These are phyloP conservation scores for Nestor notabilis DNA, from an alignment of 2,113 vertebrate species.

Conservation along the genomic window DNA sequence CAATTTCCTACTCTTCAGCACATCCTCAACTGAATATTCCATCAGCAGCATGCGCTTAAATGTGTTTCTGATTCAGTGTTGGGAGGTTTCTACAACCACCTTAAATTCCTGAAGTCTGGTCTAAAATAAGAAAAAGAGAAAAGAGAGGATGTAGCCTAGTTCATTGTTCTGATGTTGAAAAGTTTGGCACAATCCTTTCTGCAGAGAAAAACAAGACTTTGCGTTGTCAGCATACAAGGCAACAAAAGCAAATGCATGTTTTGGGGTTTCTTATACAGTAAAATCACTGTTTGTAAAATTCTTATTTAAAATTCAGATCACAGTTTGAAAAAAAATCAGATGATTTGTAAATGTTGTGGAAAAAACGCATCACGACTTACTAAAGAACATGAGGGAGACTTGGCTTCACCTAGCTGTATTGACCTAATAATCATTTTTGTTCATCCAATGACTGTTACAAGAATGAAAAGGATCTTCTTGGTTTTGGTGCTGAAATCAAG, in stretches of 20 bases:
- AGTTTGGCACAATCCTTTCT: background rate
- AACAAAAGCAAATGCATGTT: background rate
- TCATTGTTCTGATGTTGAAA: background rate
- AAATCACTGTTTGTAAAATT: background rate
- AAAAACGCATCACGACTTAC: background rate
- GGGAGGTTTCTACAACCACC: background rate
- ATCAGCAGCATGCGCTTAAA: background rate
- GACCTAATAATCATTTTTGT: background rate
- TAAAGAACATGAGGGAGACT: background rate
- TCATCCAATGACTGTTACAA: background rate
- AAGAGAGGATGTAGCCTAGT: background rate
- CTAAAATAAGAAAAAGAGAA: background rate
- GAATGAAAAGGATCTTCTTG: background rate
- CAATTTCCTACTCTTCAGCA: background rate
- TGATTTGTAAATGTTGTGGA: background rate
- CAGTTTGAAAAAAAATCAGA: background rate
- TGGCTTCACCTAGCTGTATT: background rate
- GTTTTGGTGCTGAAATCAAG: background rate
- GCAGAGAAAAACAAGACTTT: background rate
- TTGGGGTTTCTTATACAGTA: background rate
- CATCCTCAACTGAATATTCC: background rate
- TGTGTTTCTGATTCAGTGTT: background rate
- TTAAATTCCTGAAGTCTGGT: background rate
- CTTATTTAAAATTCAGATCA: background rate
- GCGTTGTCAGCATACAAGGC: background rate